Conservation (phyloP, 2,113 vertebrate species). For the Dolichotis patagonum region DNA sequence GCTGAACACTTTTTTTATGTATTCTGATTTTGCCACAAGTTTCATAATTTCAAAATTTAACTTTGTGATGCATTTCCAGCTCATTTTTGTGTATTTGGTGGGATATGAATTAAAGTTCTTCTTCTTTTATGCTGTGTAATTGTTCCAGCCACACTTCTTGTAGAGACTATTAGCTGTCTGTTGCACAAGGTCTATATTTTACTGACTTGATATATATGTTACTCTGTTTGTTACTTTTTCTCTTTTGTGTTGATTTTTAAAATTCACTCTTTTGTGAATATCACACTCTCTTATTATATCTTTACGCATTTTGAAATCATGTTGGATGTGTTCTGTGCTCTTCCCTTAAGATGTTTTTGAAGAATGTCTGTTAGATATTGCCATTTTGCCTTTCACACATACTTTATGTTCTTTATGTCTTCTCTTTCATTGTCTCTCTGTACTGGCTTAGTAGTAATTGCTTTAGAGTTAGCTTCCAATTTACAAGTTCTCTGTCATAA, state of each 20-base stretch:
- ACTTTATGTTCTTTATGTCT: neutral
- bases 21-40: neutral
- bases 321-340: neutral
- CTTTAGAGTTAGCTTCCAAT: neutral
- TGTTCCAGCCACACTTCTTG: neutral
- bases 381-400: neutral
- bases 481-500: neutral
- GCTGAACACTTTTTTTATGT: no score
- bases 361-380: neutral
- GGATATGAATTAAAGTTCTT: neutral
- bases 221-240: neutral
- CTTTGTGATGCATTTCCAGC: neutral
- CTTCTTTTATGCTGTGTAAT: neutral
- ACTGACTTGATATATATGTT: neutral
- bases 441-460: neutral
- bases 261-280: neutral
- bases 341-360: neutral
- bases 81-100: neutral
- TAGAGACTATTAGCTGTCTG: neutral
- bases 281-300: neutral
- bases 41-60: neutral
- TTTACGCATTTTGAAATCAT: neutral
- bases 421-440: neutral
- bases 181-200: neutral
- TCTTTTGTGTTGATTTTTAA: neutral